Percentiles rank a stretch among this genome's conserved stretches.
phyloP scores from a whole-genome alignment of 2,113 vertebrate genomes.

The Axis porcinus region DNA sequence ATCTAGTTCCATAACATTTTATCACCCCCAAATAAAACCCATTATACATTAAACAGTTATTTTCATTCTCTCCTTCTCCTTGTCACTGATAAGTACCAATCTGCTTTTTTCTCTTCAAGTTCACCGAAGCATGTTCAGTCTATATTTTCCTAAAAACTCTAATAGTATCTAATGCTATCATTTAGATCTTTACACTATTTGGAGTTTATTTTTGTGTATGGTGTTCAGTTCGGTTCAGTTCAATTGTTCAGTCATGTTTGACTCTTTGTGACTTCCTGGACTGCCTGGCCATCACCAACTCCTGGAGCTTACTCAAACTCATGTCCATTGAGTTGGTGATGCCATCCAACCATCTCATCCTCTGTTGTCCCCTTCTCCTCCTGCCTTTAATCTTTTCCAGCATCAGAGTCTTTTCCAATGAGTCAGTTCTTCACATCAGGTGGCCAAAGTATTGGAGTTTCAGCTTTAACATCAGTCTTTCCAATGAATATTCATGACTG shows the following conservation, averaged over 20 bases:
- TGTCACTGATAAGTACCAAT: not conserved
- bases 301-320: not conserved
- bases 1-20: not conserved
- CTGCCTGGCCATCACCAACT: not conserved
- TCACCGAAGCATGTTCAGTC: not conserved
- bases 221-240: not conserved
- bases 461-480: not conserved
- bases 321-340: not conserved
- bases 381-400: not conserved
- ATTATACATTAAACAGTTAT: not conserved
- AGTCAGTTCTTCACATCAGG: not conserved
- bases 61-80: not conserved
- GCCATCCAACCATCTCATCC: not conserved
- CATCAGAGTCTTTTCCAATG: not conserved
- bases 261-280: not conserved
- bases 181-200: not conserved
- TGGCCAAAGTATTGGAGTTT: not conserved
- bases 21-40: not conserved
- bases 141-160: not conserved
- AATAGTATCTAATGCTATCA: not conserved
- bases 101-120: not conserved
- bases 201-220: not conserved
- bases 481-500: not conserved
- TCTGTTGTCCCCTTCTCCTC: not conserved
- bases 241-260: not conserved